Conservation (phyloP, 2,888 invertebrate species). For the Ecliptopera silaceata region DNA sequence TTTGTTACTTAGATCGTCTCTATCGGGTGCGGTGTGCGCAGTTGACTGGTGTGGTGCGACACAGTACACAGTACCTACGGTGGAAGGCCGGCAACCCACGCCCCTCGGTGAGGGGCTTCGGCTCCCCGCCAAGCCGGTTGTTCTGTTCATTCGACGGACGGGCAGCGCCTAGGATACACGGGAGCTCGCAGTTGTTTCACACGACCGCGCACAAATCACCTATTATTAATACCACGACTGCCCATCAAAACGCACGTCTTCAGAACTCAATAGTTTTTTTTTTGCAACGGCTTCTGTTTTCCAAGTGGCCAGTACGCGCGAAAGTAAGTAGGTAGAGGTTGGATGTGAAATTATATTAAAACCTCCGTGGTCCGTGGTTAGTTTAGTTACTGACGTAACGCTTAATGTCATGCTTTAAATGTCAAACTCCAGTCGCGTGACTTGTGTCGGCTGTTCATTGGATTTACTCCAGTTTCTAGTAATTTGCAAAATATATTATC, state of each 20-base stretch:
- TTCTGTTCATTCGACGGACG: conserved; percentile 48
- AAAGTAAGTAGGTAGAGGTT: conserved; percentile 17
- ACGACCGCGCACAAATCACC: conserved; percentile 11
- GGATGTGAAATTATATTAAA: not conserved
- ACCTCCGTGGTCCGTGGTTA: not conserved
- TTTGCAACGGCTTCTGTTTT: conserved; percentile 24
- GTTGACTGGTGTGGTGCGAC: conserved; percentile 28
- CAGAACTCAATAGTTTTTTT: conserved; percentile 10
- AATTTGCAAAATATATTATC: not conserved
- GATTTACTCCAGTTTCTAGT: not conserved
- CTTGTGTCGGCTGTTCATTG: not conserved
- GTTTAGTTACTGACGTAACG: not conserved
- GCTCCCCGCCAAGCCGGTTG: conserved; percentile 33
- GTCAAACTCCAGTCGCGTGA: not conserved
- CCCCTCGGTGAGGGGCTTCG: conserved; percentile 54
- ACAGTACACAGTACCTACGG: too few relatives aligned
- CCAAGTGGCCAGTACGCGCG: conserved; percentile 12
- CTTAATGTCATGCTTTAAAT: conserved; percentile 5
- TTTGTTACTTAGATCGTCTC: conserved; percentile 50
- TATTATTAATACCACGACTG: conserved; percentile 14
- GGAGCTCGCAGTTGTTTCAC: conserved; percentile 1
- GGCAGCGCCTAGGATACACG: conserved; percentile 36
- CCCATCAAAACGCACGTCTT: conserved; percentile 26
- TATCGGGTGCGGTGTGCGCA: conserved; percentile 53
- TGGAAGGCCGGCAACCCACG: conserved; percentile 51